A percentile compares a stretch with the other conserved stretches of the same genome.
Conservation (phyloP, 2,113 vertebrate species). For the Callaeas wilsoni region DNA sequence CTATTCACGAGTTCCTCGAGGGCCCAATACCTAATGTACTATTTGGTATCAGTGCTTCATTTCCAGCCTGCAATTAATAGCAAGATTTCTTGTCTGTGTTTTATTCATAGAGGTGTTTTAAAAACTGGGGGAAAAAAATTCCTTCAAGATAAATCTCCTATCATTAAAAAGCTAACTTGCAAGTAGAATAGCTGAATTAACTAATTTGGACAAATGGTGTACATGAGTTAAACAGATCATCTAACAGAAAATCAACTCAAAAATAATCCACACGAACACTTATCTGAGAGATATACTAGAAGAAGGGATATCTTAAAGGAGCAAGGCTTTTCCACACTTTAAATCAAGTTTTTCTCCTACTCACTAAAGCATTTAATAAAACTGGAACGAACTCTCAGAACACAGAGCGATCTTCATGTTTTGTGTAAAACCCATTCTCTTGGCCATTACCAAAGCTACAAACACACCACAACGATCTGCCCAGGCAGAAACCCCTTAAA, state of each 20-base stretch:
- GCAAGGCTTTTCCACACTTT: background rate
- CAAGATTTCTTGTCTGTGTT: background rate
- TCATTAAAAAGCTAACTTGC: background rate
- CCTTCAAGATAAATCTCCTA: background rate
- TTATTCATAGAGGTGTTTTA: background rate
- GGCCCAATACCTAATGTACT: background rate
- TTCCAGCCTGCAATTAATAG: background rate
- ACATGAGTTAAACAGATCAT: background rate
- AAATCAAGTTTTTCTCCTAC: background rate
- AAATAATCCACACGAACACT: background rate
- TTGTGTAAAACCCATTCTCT: background rate
- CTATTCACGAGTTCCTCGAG: background rate
- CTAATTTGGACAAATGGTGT: background rate
- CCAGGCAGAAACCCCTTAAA: background rate
- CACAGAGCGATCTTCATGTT: background rate
- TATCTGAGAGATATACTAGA: background rate
- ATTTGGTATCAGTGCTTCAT: background rate
- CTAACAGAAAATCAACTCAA: background rate
- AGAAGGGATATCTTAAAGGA: background rate
- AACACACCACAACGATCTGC: fast-evolving
- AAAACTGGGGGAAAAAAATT: background rate
- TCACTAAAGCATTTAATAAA: background rate
- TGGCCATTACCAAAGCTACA: background rate
- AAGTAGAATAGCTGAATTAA: background rate
- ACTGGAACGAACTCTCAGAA: background rate